These are phyloP conservation scores for Galeruca laticollis DNA, from an alignment of 2,888 invertebrate genomes.

Conservation along the genomic window DNA sequence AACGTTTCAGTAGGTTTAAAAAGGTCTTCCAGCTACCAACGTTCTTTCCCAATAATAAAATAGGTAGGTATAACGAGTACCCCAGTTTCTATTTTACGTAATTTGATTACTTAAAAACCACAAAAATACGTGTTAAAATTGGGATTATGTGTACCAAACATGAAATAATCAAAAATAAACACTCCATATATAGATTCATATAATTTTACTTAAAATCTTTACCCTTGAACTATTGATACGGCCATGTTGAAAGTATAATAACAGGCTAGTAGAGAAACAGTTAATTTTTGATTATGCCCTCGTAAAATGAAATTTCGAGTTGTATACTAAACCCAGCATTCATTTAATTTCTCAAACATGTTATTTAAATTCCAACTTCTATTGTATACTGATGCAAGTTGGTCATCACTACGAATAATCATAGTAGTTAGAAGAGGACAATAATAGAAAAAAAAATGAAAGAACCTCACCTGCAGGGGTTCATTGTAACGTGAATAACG, in stretches of 20 bases:
- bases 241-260: not conserved
- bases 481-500: conserved; percentile 54
- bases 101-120: no score
- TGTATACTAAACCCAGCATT: conserved; percentile 57
- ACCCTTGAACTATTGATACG: no score
- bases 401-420: conserved; percentile 64
- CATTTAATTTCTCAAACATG: conserved; percentile 64
- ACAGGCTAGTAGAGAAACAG: not conserved
- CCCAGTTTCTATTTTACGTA: no score
- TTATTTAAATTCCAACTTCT: conserved; percentile 66
- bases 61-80: no score
- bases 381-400: conserved; percentile 62
- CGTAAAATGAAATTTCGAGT: not conserved
- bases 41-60: no score
- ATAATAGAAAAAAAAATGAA: conserved; percentile 53
- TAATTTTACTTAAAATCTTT: no score
- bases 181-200: no score
- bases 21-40: no score
- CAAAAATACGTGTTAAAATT: no score
- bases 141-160: no score
- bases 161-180: no score
- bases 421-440: conserved; percentile 56
- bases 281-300: not conserved
- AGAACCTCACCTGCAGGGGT: conserved; percentile 51
- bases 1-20: no score